Base-by-base conservation (phyloP, 2,797 vertebrate species). In the Melanogrammus aeglefinus region DNA sequence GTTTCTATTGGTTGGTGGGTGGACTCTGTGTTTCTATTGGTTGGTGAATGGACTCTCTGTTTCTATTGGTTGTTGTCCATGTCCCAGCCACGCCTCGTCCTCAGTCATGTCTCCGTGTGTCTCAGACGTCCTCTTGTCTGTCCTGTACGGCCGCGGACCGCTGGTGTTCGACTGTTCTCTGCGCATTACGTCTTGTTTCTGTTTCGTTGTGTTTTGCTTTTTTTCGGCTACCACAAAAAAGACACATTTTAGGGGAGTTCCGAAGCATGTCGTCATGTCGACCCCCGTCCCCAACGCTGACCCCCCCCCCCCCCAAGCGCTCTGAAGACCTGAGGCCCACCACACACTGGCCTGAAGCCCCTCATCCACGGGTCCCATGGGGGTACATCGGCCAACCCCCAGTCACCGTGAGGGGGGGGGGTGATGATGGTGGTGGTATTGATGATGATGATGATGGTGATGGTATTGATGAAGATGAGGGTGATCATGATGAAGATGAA, bases 381-480 rank as follows among this genome's bases (percentile, higher is more conserved):
- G 92, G 91, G 86, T 87, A 77, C 85, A 86, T 91, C 85, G 83
- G 83, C 84, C 88, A 85, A 84, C 78, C 88, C 76, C 86, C 84
- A 39, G 38, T 39, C 35, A 36, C 4, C 4, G 35, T 5, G 35
- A 4, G 1, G 35, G 35, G 35, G 35, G 35, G 35, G 5, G 35
- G 5, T 36, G 35, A 36, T 36, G 38, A 39, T 9, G 38, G 7
- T 39, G 8, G 10, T 39, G 38, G 7, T 39, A 1, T 8, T 39
- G 38, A 10, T 39, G 36, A 8, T 38, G 36, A 38, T 7, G 36
- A 8, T 38, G 36, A 38, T 38, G 36, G 9, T 38, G 6, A 38
- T 38, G 36, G 6, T 38, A 1, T 0, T 38, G 38, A 39, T 39
- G 36, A 8, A 6, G 36, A 8, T 8, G 36, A 38, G 8, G 36